Evolutionary conservation across 2,797 vertebrate genomes (phyloP).

Genomic region (Apogon talboti): DNA sequence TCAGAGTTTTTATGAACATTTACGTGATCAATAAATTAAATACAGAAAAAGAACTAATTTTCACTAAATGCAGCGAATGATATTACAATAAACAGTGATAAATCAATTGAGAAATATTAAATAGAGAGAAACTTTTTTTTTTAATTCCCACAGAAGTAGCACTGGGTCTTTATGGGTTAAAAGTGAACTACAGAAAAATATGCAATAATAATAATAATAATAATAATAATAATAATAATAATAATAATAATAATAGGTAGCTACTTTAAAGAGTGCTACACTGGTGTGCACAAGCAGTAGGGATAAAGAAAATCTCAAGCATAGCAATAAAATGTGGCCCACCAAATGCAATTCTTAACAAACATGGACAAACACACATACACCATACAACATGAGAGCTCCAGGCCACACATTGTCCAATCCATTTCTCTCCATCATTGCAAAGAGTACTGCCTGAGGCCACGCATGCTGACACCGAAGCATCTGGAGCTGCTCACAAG

Average conservation of each 20-base stretch:
- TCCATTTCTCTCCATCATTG: constrained; percentile 59
- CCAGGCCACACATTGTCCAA: constrained; percentile 47
- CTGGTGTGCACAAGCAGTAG: neutral
- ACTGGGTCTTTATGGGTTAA: too few species aligned
- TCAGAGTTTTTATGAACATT: too few species aligned
- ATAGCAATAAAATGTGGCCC: constrained; percentile 31
- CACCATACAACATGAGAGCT: constrained; percentile 33
- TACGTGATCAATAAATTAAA: too few species aligned
- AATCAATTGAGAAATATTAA: too few species aligned
- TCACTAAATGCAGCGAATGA: too few species aligned
- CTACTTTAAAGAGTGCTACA: neutral
- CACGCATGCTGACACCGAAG: constrained; percentile 61
- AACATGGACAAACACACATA: constrained; percentile 7
- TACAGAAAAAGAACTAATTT: too few species aligned
- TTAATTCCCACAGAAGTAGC: too few species aligned
- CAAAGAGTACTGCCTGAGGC: constrained; percentile 50
- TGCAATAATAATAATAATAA: too few species aligned
- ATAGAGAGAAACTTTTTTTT: too few species aligned
- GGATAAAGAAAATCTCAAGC: constrained; percentile 2
- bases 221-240: too few species aligned
- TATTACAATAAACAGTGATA: too few species aligned
- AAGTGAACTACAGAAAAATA: too few species aligned
- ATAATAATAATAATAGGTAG: neutral
- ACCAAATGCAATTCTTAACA: constrained; percentile 14
- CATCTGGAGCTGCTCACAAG: constrained; percentile 67